These are phyloP conservation scores for Apamea epomidion DNA, from an alignment of 2,888 invertebrate species.

Conservation along the genomic window DNA sequence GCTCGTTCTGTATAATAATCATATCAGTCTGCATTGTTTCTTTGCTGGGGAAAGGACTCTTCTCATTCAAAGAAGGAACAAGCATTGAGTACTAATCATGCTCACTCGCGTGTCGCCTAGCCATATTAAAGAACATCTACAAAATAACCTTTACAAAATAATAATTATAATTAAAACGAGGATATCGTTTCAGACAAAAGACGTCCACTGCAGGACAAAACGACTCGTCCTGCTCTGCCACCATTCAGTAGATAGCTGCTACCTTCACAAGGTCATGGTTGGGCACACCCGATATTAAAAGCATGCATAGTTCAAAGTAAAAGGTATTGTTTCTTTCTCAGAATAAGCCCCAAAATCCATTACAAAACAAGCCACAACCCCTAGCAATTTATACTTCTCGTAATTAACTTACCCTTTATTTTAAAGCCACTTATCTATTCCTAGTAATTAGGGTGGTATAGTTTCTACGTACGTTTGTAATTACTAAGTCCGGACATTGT, in stretches of 20 bases:
- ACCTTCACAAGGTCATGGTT: not conserved
- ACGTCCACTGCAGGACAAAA: not conserved
- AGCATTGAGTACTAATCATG: too few relatives aligned
- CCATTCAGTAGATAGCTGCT: not conserved
- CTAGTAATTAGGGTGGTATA: constrained; percentile 56
- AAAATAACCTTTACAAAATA: not conserved
- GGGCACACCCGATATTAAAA: not conserved
- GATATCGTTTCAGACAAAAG: not conserved
- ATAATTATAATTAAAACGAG: too few relatives aligned
- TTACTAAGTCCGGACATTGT: constrained; percentile 58
- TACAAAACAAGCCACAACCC: constrained; percentile 36
- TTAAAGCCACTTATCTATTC: constrained; percentile 55
- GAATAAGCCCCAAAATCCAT: constrained; percentile 10
- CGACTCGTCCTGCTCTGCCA: not conserved
- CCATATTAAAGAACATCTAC: not conserved
- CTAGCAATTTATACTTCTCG: constrained; percentile 44
- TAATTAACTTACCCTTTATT: constrained; percentile 57
- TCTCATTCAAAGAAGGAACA: too few relatives aligned
- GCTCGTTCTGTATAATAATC: too few relatives aligned
- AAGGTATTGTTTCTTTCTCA: not conserved
- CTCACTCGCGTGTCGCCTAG: too few relatives aligned
- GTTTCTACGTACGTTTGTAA: constrained; percentile 63
- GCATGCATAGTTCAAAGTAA: not conserved
- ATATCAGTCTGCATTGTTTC: too few relatives aligned
- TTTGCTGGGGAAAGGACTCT: too few relatives aligned